phyloP scores from a whole-genome alignment of 2,888 invertebrate genomes.

The Hipparchia sbordonii region DNA sequence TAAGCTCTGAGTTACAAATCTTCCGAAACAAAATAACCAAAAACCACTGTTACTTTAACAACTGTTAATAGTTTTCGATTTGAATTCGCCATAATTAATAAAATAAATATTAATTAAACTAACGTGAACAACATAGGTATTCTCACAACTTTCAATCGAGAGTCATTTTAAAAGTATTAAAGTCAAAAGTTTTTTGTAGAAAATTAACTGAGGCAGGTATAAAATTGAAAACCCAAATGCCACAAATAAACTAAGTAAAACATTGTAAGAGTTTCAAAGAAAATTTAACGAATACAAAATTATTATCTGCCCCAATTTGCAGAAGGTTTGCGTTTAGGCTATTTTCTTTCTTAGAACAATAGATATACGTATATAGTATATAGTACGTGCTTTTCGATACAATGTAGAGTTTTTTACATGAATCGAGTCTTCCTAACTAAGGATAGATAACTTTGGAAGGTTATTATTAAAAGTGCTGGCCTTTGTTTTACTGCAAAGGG shows the following conservation, averaged over 20 bases:
- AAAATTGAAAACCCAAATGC: neutral
- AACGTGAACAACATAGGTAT: too few species aligned
- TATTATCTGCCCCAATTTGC: constrained; percentile 8
- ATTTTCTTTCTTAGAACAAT: neutral
- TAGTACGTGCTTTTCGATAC: constrained; percentile 14
- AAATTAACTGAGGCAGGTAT: too few species aligned
- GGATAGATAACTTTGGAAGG: constrained; percentile 11
- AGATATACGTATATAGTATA: too few species aligned
- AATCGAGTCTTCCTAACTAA: constrained; percentile 1
- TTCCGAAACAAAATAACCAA: too few species aligned
- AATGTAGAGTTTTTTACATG: constrained; percentile 13
- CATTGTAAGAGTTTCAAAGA: neutral
- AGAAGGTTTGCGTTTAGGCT: neutral
- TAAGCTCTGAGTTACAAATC: too few species aligned
- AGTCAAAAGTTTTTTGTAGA: too few species aligned
- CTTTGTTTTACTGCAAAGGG: constrained; percentile 11
- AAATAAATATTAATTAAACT: too few species aligned
- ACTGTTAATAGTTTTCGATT: too few species aligned
- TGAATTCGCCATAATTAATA: too few species aligned
- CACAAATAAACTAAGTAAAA: neutral
- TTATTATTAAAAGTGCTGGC: constrained; percentile 12
- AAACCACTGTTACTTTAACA: too few species aligned
- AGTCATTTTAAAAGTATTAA: too few species aligned
- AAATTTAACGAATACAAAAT: constrained; percentile 7
- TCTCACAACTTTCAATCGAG: too few species aligned